Percentiles rank a stretch among this genome's conserved stretches.
Conservation (phyloP, 2,113 vertebrate species). For the Sarotherodon lohbergeri region DNA sequence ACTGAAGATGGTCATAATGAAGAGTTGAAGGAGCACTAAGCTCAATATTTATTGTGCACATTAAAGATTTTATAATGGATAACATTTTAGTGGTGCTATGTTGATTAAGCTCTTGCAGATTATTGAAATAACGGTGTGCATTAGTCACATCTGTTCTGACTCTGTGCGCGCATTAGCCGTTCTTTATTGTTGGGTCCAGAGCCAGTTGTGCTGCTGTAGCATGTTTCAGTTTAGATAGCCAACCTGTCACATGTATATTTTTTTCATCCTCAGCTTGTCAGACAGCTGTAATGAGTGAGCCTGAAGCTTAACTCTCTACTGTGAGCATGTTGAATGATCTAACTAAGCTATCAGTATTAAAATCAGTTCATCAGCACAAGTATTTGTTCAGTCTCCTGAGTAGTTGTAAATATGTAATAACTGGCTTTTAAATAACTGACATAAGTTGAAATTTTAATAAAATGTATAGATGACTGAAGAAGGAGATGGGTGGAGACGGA, state of each 20-base stretch:
- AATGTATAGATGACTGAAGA: not conserved
- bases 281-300: not conserved
- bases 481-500: not conserved
- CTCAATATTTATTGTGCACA: conserved; percentile 29
- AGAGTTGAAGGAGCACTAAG: conserved; percentile 20
- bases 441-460: not conserved
- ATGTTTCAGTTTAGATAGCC: not conserved
- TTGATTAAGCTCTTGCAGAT: not conserved
- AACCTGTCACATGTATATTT: not conserved
- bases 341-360: not conserved
- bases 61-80: not conserved
- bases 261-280: not conserved
- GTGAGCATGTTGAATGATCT: not conserved
- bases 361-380: not conserved
- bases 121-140: not conserved
- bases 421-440: not conserved
- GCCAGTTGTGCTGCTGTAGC: conserved; percentile 2
- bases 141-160: not conserved
- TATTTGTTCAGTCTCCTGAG: not conserved
- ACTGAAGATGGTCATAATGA: not conserved
- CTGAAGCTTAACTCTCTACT: not conserved
- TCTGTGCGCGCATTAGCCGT: conserved; percentile 1
- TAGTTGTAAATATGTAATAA: not conserved
- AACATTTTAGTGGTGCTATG: conserved; percentile 19
- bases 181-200: conserved; percentile 10